These are phyloP conservation scores for Nylanderia fulva DNA, from an alignment of 1,140 invertebrate species.

Conservation along the genomic window DNA sequence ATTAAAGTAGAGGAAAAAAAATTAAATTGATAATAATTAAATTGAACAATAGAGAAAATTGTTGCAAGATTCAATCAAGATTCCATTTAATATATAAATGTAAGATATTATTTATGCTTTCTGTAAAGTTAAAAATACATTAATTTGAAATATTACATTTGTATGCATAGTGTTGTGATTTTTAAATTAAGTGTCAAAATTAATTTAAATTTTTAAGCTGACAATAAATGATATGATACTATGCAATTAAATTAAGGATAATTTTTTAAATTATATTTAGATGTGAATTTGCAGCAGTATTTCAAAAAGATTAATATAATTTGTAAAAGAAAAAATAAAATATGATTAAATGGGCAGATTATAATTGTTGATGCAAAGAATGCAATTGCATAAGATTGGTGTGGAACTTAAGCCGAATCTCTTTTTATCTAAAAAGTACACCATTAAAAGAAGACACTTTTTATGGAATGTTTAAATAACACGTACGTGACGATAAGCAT, in stretches of 20 bases:
- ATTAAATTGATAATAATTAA: neutral
- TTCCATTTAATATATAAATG: neutral
- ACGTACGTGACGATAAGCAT: slow-evolving; percentile 23
- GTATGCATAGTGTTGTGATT: no score
- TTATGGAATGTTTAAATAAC: slow-evolving; percentile 34
- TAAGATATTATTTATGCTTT: neutral
- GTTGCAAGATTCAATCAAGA: neutral
- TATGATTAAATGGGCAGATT: neutral
- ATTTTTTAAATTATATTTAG: no score
- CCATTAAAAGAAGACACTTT: slow-evolving; percentile 9
- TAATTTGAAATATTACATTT: neutral
- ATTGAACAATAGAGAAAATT: neutral
- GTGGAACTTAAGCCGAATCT: slow-evolving; percentile 18
- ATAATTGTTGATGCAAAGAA: neutral
- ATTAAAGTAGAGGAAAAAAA: neutral
- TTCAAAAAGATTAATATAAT: neutral
- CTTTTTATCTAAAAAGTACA: slow-evolving; percentile 2
- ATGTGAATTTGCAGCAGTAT: neutral
- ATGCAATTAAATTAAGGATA: neutral
- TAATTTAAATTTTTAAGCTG: neutral
- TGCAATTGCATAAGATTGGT: slow-evolving; percentile 9
- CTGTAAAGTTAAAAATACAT: neutral
- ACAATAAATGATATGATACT: no score
- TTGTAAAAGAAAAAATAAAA: neutral
- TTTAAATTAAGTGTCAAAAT: neutral